Evolutionary conservation across 2,113 vertebrate species (phyloP), one percentile per base, ranked within the genome.

Genomic region (Oenanthe melanoleuca): DNA sequence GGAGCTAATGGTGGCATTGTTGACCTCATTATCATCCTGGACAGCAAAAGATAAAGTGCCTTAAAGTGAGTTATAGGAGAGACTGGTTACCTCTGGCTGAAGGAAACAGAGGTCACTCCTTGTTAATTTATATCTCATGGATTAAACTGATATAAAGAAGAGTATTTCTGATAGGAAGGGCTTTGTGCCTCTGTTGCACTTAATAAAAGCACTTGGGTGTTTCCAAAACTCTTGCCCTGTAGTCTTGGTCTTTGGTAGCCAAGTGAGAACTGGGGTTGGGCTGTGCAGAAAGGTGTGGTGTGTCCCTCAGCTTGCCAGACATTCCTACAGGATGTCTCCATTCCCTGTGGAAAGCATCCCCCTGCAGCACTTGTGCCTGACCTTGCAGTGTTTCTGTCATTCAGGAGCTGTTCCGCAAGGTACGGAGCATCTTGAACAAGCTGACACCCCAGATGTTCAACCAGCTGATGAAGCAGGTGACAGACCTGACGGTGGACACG

Each of bases 391-490:
- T 88, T 44, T 40, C 12, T 88, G 50, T 63, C 13, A 1, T 33
- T 17, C 92, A 99, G 99, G 99, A 99, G 20, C 98, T 99, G 92
- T 99, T 99, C 97, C 98, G 98, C 88, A 99, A 99, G 96, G 99
- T 99, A 40, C 98, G 99, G 64, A 99, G 99, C 98, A 99, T 99
- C 97, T 97, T 99, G 95, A 99, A 99, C 98, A 99, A 99, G 96
- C 97, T 99, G 96, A 99, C 99, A 0, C 99, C 99, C 8, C 99
- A 99, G 97, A 99, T 99, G 99, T 99, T 99, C 98, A 98, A 99
- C 80, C 99, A 99, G 92, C 98, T 99, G 56, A 99, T 99, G 99
- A 99, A 99, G 97, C 99, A 99, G 96, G 99, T 99, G 95, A 99
- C 99, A 4, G 99, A 99, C 85, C 98, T 99, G 93, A 99, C 99